A percentile compares a stretch with the other conserved stretches of the same genome.
Evolutionary conservation across 2,888 invertebrate species (phyloP).

Genomic region (Chirona hameri): DNA sequence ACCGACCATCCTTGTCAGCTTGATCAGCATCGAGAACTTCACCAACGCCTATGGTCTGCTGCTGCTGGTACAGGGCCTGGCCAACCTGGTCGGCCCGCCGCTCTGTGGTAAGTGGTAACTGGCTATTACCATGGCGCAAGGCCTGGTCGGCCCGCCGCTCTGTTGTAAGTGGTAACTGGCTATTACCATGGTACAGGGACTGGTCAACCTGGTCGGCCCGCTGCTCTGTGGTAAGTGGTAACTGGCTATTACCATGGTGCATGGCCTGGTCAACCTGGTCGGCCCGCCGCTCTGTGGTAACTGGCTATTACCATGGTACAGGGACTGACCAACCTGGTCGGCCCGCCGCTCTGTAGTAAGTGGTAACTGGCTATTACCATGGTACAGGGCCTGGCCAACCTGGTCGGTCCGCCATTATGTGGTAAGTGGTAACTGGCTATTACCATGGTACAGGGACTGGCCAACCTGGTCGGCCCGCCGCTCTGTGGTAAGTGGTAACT

Average conservation of each 20-base stretch:
- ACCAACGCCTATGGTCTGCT: conserved; percentile 86
- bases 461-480: conserved; percentile 70
- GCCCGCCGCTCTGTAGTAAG: too few relatives aligned
- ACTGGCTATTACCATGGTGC: too few relatives aligned
- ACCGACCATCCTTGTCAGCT: conserved; percentile 82
- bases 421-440: too few relatives aligned
- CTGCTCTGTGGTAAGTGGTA: conserved; percentile 70
- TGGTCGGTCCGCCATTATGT: too few relatives aligned
- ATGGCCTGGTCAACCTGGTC: conserved; percentile 68
- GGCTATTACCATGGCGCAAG: too few relatives aligned
- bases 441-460: conserved; percentile 49
- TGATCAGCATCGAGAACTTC: conserved; percentile 84
- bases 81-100: conserved; percentile 85
- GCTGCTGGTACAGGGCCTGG: conserved; percentile 81
- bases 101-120: conserved; percentile 64
- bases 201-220: conserved; percentile 85
- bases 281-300: conserved; percentile 79
- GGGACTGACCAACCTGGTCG: too few relatives aligned
- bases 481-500: too few relatives aligned
- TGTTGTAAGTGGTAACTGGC: too few relatives aligned
- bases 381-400: conserved; percentile 54
- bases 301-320: too few relatives aligned
- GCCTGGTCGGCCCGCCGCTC: too few relatives aligned
- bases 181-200: conserved; percentile 79
- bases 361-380: too few relatives aligned